phyloP scores from a whole-genome alignment of 2,797 vertebrate genomes.

The Takifugu ocellatus region DNA sequence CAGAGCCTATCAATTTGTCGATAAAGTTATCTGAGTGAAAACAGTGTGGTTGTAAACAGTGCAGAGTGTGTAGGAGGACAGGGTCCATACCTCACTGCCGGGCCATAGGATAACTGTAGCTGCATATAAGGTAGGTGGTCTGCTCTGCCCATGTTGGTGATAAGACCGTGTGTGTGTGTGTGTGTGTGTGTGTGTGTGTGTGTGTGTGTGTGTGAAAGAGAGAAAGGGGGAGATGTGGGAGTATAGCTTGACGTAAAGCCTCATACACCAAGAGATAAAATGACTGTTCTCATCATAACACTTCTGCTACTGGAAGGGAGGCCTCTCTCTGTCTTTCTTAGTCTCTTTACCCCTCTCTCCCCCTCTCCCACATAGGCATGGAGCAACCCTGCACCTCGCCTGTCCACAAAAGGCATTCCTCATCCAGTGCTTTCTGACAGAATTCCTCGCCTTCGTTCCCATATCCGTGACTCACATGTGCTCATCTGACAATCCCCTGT shows the following conservation, averaged over 20 bases:
- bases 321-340: background rate
- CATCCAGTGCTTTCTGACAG: slow-evolving; percentile 40
- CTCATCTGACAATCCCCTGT: slow-evolving; percentile 36
- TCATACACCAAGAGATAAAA: slow-evolving; percentile 53
- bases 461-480: slow-evolving; percentile 51
- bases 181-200: background rate
- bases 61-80: slow-evolving; percentile 43
- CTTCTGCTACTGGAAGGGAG: slow-evolving; percentile 46
- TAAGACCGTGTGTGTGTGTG: slow-evolving; percentile 43
- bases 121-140: slow-evolving; percentile 64
- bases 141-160: slow-evolving; percentile 41
- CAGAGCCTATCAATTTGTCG: slow-evolving; percentile 45
- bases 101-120: slow-evolving; percentile 32
- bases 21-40: slow-evolving; percentile 66
- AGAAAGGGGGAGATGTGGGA: slow-evolving; percentile 24
- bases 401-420: slow-evolving; percentile 55
- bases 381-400: slow-evolving; percentile 34
- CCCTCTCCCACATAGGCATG: slow-evolving; percentile 24
- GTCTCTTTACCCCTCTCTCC: slow-evolving; percentile 7
- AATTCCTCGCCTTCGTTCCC: slow-evolving; percentile 68
- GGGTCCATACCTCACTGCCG: slow-evolving; percentile 45
- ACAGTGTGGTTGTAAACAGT: slow-evolving; percentile 47
- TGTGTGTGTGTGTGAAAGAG: background rate
- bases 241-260: slow-evolving; percentile 40
- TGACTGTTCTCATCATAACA: slow-evolving; percentile 63